A percentile compares a stretch with the other conserved stretches of the same genome.
Conservation (phyloP, 2,888 invertebrate genomes). For the Pristionchus maxplancki region DNA sequence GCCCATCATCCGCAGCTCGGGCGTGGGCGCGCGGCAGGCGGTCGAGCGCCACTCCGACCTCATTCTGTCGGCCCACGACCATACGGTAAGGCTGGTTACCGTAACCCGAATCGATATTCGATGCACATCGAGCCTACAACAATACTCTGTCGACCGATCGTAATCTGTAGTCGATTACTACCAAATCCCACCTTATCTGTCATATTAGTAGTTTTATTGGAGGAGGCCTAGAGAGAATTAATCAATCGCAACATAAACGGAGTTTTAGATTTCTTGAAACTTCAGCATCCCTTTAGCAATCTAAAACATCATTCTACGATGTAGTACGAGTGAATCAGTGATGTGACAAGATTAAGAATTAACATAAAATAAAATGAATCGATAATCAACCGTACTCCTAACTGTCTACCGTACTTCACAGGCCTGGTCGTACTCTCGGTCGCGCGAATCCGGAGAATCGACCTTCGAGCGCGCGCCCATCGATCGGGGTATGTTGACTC, state of each 20-base stretch:
- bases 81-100: conserved; percentile 72
- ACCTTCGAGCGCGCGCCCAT: not conserved
- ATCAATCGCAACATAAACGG: too few relatives aligned
- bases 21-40: not conserved
- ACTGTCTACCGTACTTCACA: not conserved
- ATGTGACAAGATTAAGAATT: not conserved
- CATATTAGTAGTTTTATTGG: too few relatives aligned
- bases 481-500: not conserved
- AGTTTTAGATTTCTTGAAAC: too few relatives aligned
- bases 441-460: not conserved
- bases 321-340: not conserved
- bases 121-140: too few relatives aligned
- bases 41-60: conserved; percentile 67
- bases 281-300: too few relatives aligned
- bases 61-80: conserved; percentile 80
- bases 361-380: not conserved
- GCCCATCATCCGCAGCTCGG: conserved; percentile 41
- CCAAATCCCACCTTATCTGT: too few relatives aligned
- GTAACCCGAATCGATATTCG: not conserved
- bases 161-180: too few relatives aligned
- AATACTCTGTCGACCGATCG: too few relatives aligned
- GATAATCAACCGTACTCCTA: not conserved
- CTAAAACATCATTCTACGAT: not conserved
- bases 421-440: conserved; percentile 9
- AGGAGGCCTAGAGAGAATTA: too few relatives aligned